Evolutionary conservation across 2,113 vertebrate genomes (phyloP), one percentile per base, ranked within the genome.

Genomic region (human (Homo sapiens)): DNA sequence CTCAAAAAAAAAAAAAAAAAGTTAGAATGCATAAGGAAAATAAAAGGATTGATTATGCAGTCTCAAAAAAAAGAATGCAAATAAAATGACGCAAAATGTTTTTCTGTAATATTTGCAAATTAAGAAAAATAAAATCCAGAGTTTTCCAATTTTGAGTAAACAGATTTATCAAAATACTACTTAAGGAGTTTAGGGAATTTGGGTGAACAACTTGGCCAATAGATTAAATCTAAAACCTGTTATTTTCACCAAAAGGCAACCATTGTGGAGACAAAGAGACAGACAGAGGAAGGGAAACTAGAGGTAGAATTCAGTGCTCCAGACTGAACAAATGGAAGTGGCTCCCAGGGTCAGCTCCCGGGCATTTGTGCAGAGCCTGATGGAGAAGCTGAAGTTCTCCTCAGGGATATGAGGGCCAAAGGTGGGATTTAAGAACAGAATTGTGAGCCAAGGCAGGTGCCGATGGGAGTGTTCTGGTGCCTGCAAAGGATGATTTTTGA

Each of bases 301-400:
- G 27, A 43, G 7, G 27, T 2, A 59, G 38, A 73, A 45, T 9
- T 86, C 27, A 57, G 25, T 48, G n/a, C 3, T 84, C 75, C 6
- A 25, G 35, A 50, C 5, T 86, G 22, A 38, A 35, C 13, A 25
- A 66, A 32, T 11, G 7, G 6, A 83, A 40, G 9, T 45, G 9
- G 32, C 11, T 35, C 20, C 32, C 11, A 22, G n/a, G 3, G 22
- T 6, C 17, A 32, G n/a, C 66, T 3, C 6, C 2, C 0, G 6
- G 8, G 0, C 0, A 12, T 23, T 23, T 6, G 59, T 30, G 3
- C 12, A 43, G 57, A 86, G 32, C 20, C 7, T 22, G 13, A 18
- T 9, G 13, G 45, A 27, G 18, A 2, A 40, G 11, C 4, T 2
- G 0, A 14, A 0, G 35, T 17, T 1, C 10, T 13, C 13, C n/a